These are phyloP conservation scores for Hassar affinis DNA, from an alignment of 2,113 vertebrate genomes.

Conservation along the genomic window DNA sequence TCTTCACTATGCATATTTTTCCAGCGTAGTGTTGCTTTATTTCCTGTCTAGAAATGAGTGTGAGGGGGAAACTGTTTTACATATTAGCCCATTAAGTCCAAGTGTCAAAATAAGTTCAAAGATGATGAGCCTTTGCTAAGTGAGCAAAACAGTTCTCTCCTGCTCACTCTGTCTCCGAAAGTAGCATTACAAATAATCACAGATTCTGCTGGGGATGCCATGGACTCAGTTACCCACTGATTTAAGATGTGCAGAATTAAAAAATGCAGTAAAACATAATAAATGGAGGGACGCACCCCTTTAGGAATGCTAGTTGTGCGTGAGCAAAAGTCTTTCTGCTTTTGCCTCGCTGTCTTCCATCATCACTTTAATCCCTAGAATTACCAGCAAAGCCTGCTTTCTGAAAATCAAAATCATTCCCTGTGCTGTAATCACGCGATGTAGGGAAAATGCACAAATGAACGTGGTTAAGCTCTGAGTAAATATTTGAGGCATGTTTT, in stretches of 20 bases:
- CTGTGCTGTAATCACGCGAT: conserved; percentile 38
- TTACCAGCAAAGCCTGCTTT: conserved; percentile 45
- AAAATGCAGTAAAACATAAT: conserved; percentile 45
- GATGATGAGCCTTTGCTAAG: conserved; percentile 16
- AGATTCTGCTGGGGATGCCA: conserved; percentile 34
- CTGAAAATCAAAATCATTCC: conserved; percentile 42
- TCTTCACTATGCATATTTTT: conserved; percentile 1
- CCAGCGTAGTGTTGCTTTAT: conserved; percentile 24
- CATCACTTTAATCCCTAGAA: conserved; percentile 47
- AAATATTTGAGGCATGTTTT: conserved; percentile 50
- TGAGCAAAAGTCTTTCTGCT: conserved; percentile 31
- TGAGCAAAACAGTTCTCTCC: background rate
- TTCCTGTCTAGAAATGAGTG: conserved; percentile 44
- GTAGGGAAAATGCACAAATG: conserved; percentile 30
- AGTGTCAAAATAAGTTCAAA: conserved; percentile 34
- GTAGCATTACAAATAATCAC: conserved; percentile 16
- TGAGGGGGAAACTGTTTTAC: conserved; percentile 16
- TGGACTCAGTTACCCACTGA: conserved; percentile 36
- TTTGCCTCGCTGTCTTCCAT: conserved; percentile 39
- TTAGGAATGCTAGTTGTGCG: conserved; percentile 38
- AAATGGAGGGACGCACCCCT: conserved; percentile 14
- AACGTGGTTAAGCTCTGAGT: conserved; percentile 38
- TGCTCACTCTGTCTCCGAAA: background rate
- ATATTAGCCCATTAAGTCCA: conserved; percentile 32
- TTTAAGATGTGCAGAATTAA: conserved; percentile 33